Percentiles rank a stretch among this genome's conserved stretches.
Conservation (phyloP, 2,888 invertebrate genomes). For the Volucella zonaria region DNA sequence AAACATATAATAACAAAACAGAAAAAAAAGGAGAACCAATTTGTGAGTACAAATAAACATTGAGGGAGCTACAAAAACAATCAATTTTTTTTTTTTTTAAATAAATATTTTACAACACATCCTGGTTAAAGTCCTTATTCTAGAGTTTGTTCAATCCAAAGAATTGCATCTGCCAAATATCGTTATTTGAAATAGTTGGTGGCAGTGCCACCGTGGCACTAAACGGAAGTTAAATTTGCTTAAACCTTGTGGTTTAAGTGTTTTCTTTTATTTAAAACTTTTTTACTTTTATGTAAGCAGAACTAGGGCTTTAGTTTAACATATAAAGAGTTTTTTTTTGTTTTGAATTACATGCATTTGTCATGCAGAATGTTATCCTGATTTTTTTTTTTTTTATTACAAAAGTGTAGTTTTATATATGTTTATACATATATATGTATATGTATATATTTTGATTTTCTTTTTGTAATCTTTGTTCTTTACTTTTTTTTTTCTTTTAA, state of each 20-base stretch:
- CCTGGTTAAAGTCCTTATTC: constrained; percentile 30
- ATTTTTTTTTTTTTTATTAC: constrained; percentile 25
- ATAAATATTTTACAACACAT: constrained; percentile 64
- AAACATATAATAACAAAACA: constrained; percentile 17
- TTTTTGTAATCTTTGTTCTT: constrained; percentile 21
- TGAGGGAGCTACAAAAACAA: constrained; percentile 13
- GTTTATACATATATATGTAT: constrained; percentile 11
- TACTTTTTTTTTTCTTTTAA: constrained; percentile 19
- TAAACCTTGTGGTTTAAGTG: not conserved
- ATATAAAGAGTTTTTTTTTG: not conserved
- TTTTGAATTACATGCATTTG: constrained; percentile 47
- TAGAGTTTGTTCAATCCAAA: constrained; percentile 12
- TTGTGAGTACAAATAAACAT: constrained; percentile 39
- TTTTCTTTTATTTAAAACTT: constrained; percentile 29
- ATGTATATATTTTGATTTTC: constrained; percentile 34
- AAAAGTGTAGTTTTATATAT: constrained; percentile 14
- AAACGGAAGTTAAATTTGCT: constrained; percentile 60
- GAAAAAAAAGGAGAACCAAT: constrained; percentile 27
- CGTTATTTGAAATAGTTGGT: constrained; percentile 1
- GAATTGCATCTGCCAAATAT: constrained; percentile 30
- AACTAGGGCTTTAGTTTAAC: constrained; percentile 33
- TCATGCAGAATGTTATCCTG: constrained; percentile 27
- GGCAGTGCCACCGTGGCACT: constrained; percentile 46
- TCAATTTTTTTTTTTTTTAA: constrained; percentile 7
- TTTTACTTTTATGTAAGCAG: constrained; percentile 34